Conservation (phyloP, 1,140 invertebrate species). For the Drosophila punjabiensis region DNA sequence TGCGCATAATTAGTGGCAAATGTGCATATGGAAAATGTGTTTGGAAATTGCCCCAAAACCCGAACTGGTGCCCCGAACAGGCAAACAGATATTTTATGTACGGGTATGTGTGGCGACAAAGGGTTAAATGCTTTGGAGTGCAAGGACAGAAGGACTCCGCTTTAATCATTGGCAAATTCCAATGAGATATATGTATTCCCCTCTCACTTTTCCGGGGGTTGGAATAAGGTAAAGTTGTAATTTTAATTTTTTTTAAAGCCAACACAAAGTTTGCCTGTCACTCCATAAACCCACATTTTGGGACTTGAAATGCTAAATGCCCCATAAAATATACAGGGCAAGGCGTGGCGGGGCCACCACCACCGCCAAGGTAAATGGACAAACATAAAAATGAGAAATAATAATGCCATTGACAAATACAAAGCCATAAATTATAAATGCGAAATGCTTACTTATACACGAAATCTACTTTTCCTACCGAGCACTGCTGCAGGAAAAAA, state of each 20-base stretch:
- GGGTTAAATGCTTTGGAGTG: constrained; percentile 8
- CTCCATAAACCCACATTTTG: constrained; percentile 70
- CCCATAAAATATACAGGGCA: constrained; percentile 68
- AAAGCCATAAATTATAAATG: constrained; percentile 84
- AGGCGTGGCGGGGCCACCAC: background rate
- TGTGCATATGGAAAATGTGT: constrained; percentile 78
- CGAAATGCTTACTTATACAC: constrained; percentile 81
- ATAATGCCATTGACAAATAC: constrained; percentile 83
- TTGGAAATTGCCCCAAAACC: constrained; percentile 51
- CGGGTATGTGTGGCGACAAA: constrained; percentile 1
- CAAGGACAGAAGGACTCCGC: background rate
- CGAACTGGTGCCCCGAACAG: constrained; percentile 1
- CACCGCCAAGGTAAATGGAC: constrained; percentile 45
- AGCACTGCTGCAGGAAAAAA: constrained; percentile 11
- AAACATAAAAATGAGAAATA: constrained; percentile 78
- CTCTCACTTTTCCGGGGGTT: background rate
- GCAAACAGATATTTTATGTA: background rate
- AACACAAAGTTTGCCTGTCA: constrained; percentile 49
- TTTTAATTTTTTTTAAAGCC: constrained; percentile 18
- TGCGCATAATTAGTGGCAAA: constrained; percentile 82
- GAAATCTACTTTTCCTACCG: constrained; percentile 74
- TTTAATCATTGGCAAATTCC: constrained; percentile 20
- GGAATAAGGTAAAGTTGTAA: background rate
- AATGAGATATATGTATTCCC: background rate
- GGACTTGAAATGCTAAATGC: constrained; percentile 57